Evolutionary conservation across 2,113 vertebrate genomes (phyloP), one percentile per base, ranked within the genome.

Genomic region (Rhea pennata): DNA sequence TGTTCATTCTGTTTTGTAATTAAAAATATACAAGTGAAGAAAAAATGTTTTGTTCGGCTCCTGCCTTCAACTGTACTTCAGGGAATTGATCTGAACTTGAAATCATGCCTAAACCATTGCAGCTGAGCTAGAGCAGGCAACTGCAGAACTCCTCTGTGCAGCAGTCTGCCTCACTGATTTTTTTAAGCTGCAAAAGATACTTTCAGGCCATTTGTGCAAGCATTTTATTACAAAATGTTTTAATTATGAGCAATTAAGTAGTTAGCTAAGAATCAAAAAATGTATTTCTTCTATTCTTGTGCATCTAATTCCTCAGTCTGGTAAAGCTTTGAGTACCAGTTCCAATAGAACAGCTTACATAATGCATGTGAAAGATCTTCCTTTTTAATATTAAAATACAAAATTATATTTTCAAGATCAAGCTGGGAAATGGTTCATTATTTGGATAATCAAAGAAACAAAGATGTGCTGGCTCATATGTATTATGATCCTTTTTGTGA

Each of bases 401-500:
- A 91, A 97, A 95, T 95, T 91, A 94, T 82, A 86, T 94, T 96
- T 91, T 95, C 66, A 90, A 77, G 58, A 82, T 69, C 81, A 89
- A 96, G 92, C 93, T 93, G 92, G 93, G 93, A 96, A 97, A 92
- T 75, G 21, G 97, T 87, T 96, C 85, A 96, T 91, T 86, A 93
- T 96, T 97, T 95, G 91, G 92, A 94, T 96, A 92, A 96, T 96
- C 86, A 96, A 92, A 79, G 77, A 91, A 96, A 92, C 95, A 96
- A 97, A 92, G 92, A 95, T 91, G 61, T 54, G 29, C 90, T 64
- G 72, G 74, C 93, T 94, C 53, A 44, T 92, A 95, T 96, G 92
- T 93, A 95, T 91, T 97, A 93, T 95, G 86, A 96, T 96, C 89
- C 87, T 79, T 97, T 98, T 97, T 92, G 91, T 97, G 96, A 96